These are phyloP conservation scores for Heterotis niloticus DNA, from an alignment of 2,113 vertebrate species.

Conservation along the genomic window DNA sequence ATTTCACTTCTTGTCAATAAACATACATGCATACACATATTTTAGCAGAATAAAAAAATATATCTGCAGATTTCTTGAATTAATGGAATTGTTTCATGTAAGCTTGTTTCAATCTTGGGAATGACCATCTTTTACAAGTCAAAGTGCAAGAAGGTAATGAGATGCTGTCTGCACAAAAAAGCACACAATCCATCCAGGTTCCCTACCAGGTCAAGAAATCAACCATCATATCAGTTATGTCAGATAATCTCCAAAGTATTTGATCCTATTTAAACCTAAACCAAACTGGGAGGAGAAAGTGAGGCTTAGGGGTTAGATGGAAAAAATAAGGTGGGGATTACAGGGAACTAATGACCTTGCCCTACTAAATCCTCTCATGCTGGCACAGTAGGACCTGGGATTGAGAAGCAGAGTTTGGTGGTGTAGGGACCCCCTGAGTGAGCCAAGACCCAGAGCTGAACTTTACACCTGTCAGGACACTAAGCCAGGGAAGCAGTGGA, in stretches of 20 bases:
- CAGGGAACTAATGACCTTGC: slow-evolving; percentile 16
- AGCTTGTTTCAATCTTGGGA: too few relatives aligned
- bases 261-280: slow-evolving; percentile 22
- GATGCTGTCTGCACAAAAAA: slow-evolving; percentile 28
- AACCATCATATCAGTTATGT: slow-evolving; percentile 36
- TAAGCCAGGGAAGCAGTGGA: not conserved
- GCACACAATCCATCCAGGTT: slow-evolving; percentile 26
- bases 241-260: slow-evolving; percentile 38
- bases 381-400: slow-evolving; percentile 1
- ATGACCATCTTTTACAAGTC: not conserved
- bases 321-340: slow-evolving; percentile 19
- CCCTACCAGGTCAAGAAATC: slow-evolving; percentile 39
- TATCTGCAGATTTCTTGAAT: too few relatives aligned
- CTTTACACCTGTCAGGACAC: slow-evolving; percentile 24
- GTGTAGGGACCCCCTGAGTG: not conserved
- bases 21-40: too few relatives aligned
- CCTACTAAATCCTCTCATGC: slow-evolving; percentile 21
- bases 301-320: not conserved
- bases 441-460: not conserved
- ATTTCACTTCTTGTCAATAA: too few relatives aligned
- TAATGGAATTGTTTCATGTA: too few relatives aligned
- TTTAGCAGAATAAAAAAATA: too few relatives aligned
- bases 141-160: slow-evolving; percentile 36
- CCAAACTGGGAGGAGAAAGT: not conserved
- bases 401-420: not conserved